Evolutionary conservation across 2,888 invertebrate species (phyloP), one percentile per base, ranked within the genome.

Genomic region (Pherbina coryleti): DNA sequence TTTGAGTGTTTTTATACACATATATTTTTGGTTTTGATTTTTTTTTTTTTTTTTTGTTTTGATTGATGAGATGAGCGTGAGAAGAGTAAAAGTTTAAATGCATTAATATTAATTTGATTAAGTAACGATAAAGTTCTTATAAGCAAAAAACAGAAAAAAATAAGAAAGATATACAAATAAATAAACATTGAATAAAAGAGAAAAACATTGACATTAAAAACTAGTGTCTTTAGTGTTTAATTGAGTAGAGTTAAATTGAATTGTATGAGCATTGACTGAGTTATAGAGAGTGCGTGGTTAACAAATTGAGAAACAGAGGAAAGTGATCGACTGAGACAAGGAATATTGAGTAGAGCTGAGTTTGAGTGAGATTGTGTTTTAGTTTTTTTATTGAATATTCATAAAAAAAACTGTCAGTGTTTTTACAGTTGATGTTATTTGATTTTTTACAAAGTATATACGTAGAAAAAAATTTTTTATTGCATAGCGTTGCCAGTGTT

Each of bases 81-180:
- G 62, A 78, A 74, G 76, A 75, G 62, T 57, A 72, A 79, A 80
- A 79, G 79, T 79, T 69, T 76, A 78, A 78, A 79, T 79, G 73
- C 66, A 78, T 81, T 80, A 78, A 76, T 81, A 80, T 74, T 66
- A 73, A 80, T 76, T 74, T 73, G 72, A 77, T 78, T 79, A 76
- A 76, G 77, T 79, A 81, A 81, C 78, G 79, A 81, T 78, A 75
- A 66, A 79, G 17, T 60, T 11, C 8, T 70, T 51, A 5, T 57
- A 28, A 31, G 25, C 28, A 60, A 49, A 22, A 51, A 62, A n/a
- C n/a, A n/a, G n/a, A 44, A 34, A 1, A 72, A 8, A 55, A 44
- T 19, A 31, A 37, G 5, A 62, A 82, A n/a, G n/a, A n/a, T n/a
- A n/a, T 55, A 60, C 70, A 77, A 55, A 78, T 77, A 76, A 75